Evolutionary conservation across 1,140 invertebrate genomes (phyloP).

Genomic region (Gonioctena quinquepunctata): DNA sequence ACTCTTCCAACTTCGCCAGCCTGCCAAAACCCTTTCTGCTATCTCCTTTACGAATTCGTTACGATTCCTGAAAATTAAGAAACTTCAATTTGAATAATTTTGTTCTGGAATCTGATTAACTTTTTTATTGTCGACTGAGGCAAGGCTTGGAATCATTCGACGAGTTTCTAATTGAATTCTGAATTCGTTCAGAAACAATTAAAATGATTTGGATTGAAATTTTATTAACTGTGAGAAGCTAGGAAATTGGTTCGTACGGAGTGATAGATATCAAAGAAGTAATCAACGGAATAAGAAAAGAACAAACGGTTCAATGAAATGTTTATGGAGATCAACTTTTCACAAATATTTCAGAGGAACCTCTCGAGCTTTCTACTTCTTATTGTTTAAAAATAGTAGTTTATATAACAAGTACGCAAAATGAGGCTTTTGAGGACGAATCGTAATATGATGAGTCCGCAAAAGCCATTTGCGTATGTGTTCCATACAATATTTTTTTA

Average conservation of each 20-base stretch:
- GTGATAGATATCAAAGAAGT: not conserved
- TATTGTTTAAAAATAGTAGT: no score
- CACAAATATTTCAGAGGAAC: no score
- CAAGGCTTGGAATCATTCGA: not conserved
- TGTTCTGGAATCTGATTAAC: conserved; percentile 8
- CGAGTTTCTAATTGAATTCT: not conserved
- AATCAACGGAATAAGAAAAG: not conserved
- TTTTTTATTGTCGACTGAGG: not conserved
- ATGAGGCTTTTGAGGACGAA: no score
- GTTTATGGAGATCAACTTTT: not conserved
- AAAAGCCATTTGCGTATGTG: no score
- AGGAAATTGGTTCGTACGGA: no score
- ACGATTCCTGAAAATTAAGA: conserved; percentile 16
- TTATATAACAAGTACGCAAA: no score
- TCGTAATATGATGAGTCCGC: no score
- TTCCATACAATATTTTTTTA: no score
- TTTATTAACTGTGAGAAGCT: no score
- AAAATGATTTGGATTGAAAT: not conserved
- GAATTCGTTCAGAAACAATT: not conserved
- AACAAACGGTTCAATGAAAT: not conserved
- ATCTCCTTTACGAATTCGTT: conserved; percentile 22
- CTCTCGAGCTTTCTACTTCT: no score
- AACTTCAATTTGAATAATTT: conserved; percentile 4
- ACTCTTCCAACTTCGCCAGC: conserved; percentile 4
- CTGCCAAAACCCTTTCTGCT: conserved; percentile 12